These are phyloP conservation scores for Luehdorfia chinensis DNA, from an alignment of 1,140 invertebrate genomes.

Conservation along the genomic window DNA sequence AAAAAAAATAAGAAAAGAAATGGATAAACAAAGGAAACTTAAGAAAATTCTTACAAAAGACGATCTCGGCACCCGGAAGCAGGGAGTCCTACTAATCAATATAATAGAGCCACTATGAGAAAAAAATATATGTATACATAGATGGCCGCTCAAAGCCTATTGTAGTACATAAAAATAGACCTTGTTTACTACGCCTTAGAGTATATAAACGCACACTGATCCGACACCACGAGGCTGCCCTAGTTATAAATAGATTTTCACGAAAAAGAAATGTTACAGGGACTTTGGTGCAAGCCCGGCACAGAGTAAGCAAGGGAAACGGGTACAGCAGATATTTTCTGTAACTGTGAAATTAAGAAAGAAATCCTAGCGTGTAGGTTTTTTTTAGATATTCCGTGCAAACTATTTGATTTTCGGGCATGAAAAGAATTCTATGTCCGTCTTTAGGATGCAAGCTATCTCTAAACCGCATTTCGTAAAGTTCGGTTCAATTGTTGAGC, in stretches of 20 bases:
- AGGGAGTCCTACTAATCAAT: conserved; percentile 70
- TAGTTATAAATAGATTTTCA: conserved; percentile 77
- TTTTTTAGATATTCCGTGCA: no score
- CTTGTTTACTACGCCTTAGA: conserved; percentile 27
- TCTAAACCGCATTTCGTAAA: no score
- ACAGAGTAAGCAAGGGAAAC: conserved; percentile 18
- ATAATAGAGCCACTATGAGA: conserved; percentile 75
- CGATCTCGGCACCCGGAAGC: conserved; percentile 50
- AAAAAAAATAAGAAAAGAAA: conserved; percentile 22
- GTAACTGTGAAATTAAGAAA: no score
- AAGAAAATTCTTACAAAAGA: conserved; percentile 54
- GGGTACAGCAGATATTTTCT: no score
- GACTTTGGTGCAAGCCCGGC: conserved; percentile 66
- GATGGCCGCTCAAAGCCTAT: conserved; percentile 25
- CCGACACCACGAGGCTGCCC: conserved; percentile 49
- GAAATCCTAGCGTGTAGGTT: no score
- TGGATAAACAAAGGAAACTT: conserved; percentile 60
- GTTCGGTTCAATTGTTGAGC: no score
- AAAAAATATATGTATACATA: conserved; percentile 60
- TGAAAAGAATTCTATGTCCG: no score
- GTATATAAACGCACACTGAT: conserved; percentile 16
- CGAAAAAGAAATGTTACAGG: conserved; percentile 76
- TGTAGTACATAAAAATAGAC: conserved; percentile 26
- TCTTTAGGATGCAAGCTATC: no score
- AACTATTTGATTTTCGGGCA: no score